Evolutionary conservation across 2,888 invertebrate genomes (phyloP).

Genomic region (Harpalus rufipes): DNA sequence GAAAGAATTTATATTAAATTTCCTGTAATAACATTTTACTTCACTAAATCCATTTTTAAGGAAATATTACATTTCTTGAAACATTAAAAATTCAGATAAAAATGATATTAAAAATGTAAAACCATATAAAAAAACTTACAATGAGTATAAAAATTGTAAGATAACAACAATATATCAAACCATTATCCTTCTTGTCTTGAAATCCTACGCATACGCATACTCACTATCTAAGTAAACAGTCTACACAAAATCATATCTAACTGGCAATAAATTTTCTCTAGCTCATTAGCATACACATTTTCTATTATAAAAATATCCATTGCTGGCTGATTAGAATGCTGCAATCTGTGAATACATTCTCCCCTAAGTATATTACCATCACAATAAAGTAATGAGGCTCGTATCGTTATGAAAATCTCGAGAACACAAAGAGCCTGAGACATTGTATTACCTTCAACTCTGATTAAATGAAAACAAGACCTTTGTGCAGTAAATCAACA

Average conservation of each 20-base stretch:
- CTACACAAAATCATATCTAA: constrained; percentile 50
- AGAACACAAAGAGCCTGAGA: constrained; percentile 30
- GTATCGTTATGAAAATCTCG: constrained; percentile 57
- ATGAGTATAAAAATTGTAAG: background rate
- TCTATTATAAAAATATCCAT: constrained; percentile 53
- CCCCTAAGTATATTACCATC: constrained; percentile 59
- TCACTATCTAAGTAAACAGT: constrained; percentile 4
- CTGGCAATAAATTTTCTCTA: constrained; percentile 23
- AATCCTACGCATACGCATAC: constrained; percentile 9
- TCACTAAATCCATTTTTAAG: background rate
- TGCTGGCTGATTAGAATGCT: constrained; percentile 31
- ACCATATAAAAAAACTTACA: background rate
- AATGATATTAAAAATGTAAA: background rate
- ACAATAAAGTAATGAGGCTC: constrained; percentile 58
- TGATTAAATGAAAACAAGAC: constrained; percentile 40
- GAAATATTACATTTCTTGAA: background rate
- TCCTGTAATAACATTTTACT: too few relatives aligned
- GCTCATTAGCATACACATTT: constrained; percentile 55
- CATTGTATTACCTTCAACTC: constrained; percentile 26
- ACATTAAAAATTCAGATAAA: background rate
- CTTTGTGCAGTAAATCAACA: constrained; percentile 20
- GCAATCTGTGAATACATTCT: constrained; percentile 35
- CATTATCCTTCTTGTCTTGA: constrained; percentile 1
- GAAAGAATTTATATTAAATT: too few relatives aligned
- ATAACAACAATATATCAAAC: constrained; percentile 6